Conservation (phyloP, 2,113 vertebrate genomes). For the Craseonycteris thonglongyai region DNA sequence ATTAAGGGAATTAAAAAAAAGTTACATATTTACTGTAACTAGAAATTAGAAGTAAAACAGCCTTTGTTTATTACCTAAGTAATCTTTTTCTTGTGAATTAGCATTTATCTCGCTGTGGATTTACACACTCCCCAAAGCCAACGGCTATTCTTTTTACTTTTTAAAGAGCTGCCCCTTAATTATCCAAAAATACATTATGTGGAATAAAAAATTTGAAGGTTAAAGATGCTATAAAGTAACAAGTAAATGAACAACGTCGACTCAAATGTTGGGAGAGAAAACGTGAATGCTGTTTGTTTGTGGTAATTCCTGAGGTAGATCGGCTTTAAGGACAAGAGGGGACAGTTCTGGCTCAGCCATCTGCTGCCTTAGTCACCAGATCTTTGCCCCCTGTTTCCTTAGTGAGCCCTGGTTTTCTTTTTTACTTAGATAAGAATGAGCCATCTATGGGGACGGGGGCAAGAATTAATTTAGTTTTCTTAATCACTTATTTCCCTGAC, state of each 20-base stretch:
- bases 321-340: not conserved
- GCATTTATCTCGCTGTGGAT: not conserved
- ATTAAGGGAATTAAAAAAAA: not conserved
- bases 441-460: not conserved
- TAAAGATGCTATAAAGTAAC: not conserved
- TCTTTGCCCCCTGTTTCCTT: not conserved
- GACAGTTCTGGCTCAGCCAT: not conserved
- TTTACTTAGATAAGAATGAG: not conserved
- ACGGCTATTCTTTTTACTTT: not conserved
- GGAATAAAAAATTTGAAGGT: not conserved
- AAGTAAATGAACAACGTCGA: not conserved
- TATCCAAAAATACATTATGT: not conserved
- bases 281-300: not conserved
- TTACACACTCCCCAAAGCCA: not conserved
- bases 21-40: not conserved
- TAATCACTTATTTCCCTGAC: conserved; percentile 37
- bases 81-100: not conserved
- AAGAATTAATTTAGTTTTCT: not conserved
- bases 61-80: not conserved
- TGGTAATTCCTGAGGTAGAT: not conserved
- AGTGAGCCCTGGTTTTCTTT: conserved; percentile 4
- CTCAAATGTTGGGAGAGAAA: not conserved
- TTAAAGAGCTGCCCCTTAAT: conserved; percentile 14
- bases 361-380: not conserved
- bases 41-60: not conserved